A percentile compares a stretch with the other conserved stretches of the same genome.
These are phyloP conservation scores for Lycocerus yunnanus DNA, from an alignment of 2,888 invertebrate species.

Conservation along the genomic window DNA sequence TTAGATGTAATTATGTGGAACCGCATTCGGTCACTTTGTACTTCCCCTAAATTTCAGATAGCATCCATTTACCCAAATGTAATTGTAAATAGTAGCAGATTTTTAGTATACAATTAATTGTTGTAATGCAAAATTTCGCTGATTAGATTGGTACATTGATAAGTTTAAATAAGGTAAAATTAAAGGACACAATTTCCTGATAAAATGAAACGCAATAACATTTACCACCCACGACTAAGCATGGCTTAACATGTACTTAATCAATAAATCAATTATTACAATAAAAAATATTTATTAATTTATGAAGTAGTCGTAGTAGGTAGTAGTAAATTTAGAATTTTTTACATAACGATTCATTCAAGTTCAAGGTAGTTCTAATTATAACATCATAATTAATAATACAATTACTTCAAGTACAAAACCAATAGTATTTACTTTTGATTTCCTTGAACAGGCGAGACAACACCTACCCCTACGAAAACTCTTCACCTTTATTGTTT, in stretches of 20 bases:
- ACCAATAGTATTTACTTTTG: neutral
- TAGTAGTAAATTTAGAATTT: neutral
- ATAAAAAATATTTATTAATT: neutral
- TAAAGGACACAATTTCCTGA: neutral
- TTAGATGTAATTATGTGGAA: neutral
- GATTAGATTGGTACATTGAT: neutral
- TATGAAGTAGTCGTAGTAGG: neutral
- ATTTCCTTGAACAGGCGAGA: neutral
- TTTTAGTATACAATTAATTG: neutral
- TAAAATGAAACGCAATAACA: neutral
- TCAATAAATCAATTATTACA: neutral
- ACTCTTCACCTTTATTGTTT: neutral
- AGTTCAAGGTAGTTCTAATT: neutral
- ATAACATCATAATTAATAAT: neutral
- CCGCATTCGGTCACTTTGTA: too few relatives aligned
- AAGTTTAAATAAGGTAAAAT: neutral
- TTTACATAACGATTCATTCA: neutral
- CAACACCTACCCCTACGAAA: neutral
- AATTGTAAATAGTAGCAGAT: too few relatives aligned
- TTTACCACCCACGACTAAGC: neutral
- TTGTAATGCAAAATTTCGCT: neutral
- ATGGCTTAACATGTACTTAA: neutral
- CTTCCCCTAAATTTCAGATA: neutral
- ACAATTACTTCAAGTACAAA: neutral
- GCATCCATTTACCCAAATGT: neutral